Evolutionary conservation across 2,113 vertebrate species (phyloP).

Genomic region (Oplegnathus fasciatus): DNA sequence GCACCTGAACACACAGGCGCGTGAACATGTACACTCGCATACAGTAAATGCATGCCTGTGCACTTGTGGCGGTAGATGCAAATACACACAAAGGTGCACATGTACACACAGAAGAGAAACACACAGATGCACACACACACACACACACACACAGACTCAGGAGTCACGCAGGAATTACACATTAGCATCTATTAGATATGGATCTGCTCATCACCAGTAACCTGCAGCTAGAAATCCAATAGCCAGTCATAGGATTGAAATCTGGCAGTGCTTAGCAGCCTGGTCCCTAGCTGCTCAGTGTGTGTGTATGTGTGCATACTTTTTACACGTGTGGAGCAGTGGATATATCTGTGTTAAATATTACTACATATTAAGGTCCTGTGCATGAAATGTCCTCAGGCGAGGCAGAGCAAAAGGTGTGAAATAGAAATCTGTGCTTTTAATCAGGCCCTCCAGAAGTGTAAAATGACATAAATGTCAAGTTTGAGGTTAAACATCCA

Average conservation of each 20-base stretch:
- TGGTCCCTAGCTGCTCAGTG: constrained; percentile 47
- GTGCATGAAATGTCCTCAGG: constrained; percentile 29
- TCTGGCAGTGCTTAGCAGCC: constrained; percentile 68
- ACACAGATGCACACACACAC: background rate
- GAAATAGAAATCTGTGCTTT: constrained; percentile 63
- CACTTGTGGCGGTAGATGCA: background rate
- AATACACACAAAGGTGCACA: constrained; percentile 4
- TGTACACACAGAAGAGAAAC: background rate
- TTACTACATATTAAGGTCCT: constrained; percentile 35
- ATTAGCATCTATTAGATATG: constrained; percentile 76
- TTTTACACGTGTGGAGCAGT: constrained; percentile 24
- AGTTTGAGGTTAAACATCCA: constrained; percentile 53
- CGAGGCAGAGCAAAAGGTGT: constrained; percentile 52
- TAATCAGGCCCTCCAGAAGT: constrained; percentile 44
- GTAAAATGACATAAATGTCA: constrained; percentile 55
- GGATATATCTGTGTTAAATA: constrained; percentile 43
- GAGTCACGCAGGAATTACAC: constrained; percentile 64
- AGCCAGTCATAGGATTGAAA: constrained; percentile 68
- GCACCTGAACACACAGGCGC: background rate
- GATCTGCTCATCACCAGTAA: constrained; percentile 75
- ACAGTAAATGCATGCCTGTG: background rate
- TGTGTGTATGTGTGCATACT: constrained; percentile 33
- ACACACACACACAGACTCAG: constrained; percentile 23
- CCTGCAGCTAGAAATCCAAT: constrained; percentile 81
- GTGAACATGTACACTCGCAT: background rate